Evolutionary conservation across 2,113 vertebrate species (phyloP).

Genomic region (Halcyon senegalensis): DNA sequence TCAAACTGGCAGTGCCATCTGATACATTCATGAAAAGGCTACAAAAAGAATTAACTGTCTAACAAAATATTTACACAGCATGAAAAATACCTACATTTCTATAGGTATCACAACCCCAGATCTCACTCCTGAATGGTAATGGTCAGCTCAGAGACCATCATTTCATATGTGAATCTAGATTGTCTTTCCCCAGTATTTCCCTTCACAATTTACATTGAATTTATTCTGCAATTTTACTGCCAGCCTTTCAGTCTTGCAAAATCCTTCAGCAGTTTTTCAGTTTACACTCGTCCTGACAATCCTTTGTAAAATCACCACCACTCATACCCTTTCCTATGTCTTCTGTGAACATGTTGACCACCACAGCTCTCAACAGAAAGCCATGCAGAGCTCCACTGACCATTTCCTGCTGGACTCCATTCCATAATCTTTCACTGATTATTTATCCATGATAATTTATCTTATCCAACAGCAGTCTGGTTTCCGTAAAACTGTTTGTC

Average conservation of each 20-base stretch:
- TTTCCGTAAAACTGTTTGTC: neutral
- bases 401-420: neutral
- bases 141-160: neutral
- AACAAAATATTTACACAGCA: constrained; percentile 9
- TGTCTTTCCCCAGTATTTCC: neutral
- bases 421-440: neutral
- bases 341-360: neutral
- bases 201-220: neutral
- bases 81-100: neutral
- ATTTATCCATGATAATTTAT: neutral
- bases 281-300: neutral
- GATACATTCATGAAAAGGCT: neutral
- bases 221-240: neutral
- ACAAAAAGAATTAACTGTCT: constrained; percentile 16
- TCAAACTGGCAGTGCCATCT: constrained; percentile 30
- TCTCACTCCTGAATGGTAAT: neutral
- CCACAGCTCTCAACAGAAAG: neutral
- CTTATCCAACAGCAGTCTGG: neutral
- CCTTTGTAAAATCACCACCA: fast-evolving
- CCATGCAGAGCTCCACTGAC: neutral
- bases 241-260: neutral
- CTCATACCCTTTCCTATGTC: neutral
- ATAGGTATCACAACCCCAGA: neutral
- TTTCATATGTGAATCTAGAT: fast-evolving
- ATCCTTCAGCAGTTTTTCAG: neutral